Conservation (phyloP, 2,888 invertebrate species). For the Andrena hattorfiana region DNA sequence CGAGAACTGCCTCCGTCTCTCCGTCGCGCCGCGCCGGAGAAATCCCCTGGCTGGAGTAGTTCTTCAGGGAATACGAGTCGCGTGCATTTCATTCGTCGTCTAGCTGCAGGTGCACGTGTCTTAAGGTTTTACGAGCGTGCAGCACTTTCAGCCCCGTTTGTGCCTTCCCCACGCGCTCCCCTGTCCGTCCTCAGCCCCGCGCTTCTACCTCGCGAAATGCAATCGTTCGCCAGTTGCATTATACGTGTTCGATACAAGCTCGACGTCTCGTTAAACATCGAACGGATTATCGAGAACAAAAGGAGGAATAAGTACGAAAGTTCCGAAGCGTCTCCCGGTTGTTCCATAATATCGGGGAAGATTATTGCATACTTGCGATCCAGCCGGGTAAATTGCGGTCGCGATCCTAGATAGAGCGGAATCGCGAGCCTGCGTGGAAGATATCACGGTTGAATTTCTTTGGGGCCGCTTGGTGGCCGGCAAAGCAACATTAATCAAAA, state of each 20-base stretch:
- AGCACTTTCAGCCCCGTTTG: not conserved
- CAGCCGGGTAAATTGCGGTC: not conserved
- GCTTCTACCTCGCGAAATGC: slow-evolving; percentile 2
- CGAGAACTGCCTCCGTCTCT: slow-evolving; percentile 55
- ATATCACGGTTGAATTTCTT: not conserved
- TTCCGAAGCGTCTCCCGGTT: not conserved
- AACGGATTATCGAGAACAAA: not conserved
- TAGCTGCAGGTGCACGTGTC: slow-evolving; percentile 41
- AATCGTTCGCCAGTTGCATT: slow-evolving; percentile 10
- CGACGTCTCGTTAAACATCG: not conserved
- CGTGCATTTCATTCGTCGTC: slow-evolving; percentile 38
- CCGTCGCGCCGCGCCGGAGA: slow-evolving; percentile 29
- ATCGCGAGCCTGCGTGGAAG: not conserved
- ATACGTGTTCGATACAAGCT: not conserved
- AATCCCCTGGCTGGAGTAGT: slow-evolving; percentile 37
- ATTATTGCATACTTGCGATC: not conserved
- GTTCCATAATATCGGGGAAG: not conserved
- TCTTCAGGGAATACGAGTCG: slow-evolving; percentile 49
- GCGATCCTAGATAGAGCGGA: not conserved
- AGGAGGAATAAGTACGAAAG: not conserved
- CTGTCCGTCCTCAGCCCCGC: not conserved
- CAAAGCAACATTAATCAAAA: slow-evolving; percentile 29
- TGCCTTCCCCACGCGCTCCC: not conserved
- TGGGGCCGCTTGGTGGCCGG: not conserved
- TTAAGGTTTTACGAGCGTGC: slow-evolving; percentile 9